These are phyloP conservation scores for Oriolus oriolus DNA, from an alignment of 2,113 vertebrate genomes.

Conservation along the genomic window DNA sequence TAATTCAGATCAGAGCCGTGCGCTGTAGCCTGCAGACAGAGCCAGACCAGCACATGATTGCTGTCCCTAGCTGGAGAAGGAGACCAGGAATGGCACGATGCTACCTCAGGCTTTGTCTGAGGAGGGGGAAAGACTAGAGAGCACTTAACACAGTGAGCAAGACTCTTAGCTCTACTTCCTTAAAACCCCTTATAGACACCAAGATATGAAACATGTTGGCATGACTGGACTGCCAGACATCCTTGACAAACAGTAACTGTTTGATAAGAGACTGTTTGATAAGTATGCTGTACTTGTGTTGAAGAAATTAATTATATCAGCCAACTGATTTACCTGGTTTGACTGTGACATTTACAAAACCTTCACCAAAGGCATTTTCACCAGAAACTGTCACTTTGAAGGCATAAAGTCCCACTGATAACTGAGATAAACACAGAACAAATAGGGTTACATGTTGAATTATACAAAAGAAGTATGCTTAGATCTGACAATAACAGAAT, in stretches of 20 bases:
- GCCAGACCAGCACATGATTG: fast-evolving
- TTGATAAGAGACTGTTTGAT: neutral
- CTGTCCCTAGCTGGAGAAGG: neutral
- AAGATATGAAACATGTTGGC: neutral
- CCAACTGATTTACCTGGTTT: conserved; percentile 69
- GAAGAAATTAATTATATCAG: neutral
- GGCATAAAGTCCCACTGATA: conserved; percentile 72
- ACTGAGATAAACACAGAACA: conserved; percentile 55
- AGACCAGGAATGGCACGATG: neutral
- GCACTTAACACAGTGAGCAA: neutral
- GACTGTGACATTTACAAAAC: conserved; percentile 77
- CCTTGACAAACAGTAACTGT: neutral
- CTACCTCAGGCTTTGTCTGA: neutral
- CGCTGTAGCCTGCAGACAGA: neutral
- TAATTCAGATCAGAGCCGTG: neutral
- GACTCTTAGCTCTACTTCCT: neutral
- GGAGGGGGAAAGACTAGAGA: neutral
- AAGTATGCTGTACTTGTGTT: neutral
- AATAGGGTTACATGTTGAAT: neutral
- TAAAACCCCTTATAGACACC: neutral
- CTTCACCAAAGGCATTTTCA: conserved; percentile 76
- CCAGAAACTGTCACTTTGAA: conserved; percentile 76
- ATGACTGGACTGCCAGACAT: neutral
- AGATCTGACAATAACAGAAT: neutral
- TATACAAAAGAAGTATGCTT: neutral